Conservation (phyloP, 2,113 vertebrate genomes). For the Eurystomus gularis region DNA sequence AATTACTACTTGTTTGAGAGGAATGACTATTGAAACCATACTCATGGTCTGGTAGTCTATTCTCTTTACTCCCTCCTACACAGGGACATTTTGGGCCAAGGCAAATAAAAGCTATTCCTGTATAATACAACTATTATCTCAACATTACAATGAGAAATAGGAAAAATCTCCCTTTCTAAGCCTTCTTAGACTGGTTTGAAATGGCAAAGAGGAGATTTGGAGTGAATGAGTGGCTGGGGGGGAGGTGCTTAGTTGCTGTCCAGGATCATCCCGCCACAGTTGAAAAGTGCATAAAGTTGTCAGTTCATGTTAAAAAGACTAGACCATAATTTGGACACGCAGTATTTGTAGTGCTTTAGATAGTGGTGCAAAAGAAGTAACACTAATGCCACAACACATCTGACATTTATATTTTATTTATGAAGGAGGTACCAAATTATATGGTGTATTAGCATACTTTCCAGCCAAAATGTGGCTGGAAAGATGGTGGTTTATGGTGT, state of each 20-base stretch:
- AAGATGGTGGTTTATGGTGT: neutral
- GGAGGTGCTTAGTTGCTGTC: neutral
- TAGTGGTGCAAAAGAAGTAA: neutral
- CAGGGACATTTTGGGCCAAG: neutral
- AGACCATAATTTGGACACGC: accelerated
- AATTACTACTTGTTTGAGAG: neutral
- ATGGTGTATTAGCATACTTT: neutral
- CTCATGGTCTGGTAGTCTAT: neutral
- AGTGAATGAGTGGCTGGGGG: neutral
- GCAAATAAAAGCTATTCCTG: neutral
- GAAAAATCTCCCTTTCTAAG: neutral
- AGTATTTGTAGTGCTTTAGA: neutral
- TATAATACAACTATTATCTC: neutral
- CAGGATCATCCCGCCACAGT: neutral
- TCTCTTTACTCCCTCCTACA: neutral
- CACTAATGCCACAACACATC: neutral
- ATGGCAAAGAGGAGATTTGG: neutral
- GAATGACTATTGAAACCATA: neutral
- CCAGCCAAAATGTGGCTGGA: neutral
- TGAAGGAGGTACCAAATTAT: neutral
- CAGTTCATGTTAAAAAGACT: neutral
- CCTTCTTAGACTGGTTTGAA: neutral
- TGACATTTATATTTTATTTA: neutral
- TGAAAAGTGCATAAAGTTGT: neutral
- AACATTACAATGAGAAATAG: neutral